Percentiles rank a stretch among this genome's conserved stretches.
Conservation (phyloP, 1,140 invertebrate species). For the Listronotus bonariensis region DNA sequence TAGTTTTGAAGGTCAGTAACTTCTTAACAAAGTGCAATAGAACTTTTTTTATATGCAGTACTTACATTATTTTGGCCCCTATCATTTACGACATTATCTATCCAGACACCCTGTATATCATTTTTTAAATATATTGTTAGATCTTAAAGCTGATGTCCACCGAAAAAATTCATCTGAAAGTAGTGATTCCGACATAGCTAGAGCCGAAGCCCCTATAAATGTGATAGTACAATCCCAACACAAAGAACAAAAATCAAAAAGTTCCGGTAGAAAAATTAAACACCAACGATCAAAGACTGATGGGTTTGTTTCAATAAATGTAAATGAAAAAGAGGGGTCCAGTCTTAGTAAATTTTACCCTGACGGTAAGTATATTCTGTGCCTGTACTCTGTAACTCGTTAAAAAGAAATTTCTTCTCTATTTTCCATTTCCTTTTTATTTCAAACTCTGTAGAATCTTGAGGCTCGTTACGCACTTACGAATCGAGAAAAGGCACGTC, state of each 20-base stretch:
- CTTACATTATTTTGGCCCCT: too few species aligned
- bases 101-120: too few species aligned
- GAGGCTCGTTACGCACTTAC: too few species aligned
- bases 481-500: too few species aligned
- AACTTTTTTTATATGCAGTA: too few species aligned
- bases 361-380: conserved; percentile 12
- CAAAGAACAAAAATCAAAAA: conserved; percentile 7
- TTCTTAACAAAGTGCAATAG: too few species aligned
- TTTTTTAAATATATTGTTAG: conserved; percentile 56
- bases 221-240: conserved; percentile 1
- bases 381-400: too few species aligned
- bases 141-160: conserved; percentile 91
- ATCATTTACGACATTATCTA: too few species aligned
- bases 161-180: conserved; percentile 89
- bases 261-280: conserved; percentile 25
- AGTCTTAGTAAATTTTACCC: conserved; percentile 38
- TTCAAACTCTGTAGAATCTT: too few species aligned
- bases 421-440: too few species aligned
- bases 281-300: conserved; percentile 41
- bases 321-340: conserved; percentile 36
- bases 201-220: not conserved
- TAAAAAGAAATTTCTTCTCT: too few species aligned
- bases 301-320: conserved; percentile 27
- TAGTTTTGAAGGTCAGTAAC: too few species aligned
- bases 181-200: conserved; percentile 57